Conservation (phyloP, 2,797 vertebrate species). For the Phoeniculus purpureus region DNA sequence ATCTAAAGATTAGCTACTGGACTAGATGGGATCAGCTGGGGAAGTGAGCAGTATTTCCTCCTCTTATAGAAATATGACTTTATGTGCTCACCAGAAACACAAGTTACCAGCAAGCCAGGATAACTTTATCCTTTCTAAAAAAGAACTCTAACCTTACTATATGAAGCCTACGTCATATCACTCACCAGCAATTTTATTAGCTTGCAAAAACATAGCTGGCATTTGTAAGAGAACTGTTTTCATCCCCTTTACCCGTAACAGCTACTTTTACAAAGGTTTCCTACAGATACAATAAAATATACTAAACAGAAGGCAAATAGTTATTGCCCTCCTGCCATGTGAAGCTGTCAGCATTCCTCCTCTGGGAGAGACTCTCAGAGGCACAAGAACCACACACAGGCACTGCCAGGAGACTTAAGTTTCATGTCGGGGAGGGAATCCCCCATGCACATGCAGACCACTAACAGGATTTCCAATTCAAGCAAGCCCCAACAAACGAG, state of each 20-base stretch:
- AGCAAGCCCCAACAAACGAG: neutral
- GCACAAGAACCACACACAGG: neutral
- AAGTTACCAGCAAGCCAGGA: neutral
- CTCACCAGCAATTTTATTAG: neutral
- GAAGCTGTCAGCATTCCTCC: neutral
- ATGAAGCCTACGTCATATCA: neutral
- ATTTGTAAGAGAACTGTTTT: neutral
- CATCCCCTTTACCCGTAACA: neutral
- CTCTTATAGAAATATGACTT: neutral
- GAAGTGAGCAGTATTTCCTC: constrained; percentile 1
- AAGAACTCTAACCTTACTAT: neutral
- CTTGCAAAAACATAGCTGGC: neutral
- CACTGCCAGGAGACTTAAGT: neutral
- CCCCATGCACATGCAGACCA: neutral
- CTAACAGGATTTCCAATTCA: neutral
- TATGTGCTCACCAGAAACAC: neutral
- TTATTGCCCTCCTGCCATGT: neutral
- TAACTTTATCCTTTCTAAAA: neutral
- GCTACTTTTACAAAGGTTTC: neutral
- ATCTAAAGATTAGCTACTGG: neutral
- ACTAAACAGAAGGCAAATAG: neutral
- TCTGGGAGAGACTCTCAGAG: neutral
- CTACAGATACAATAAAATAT: neutral
- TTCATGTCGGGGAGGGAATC: neutral
- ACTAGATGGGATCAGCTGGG: neutral